phyloP scores from a whole-genome alignment of 2,113 vertebrate species.

The Bubalus kerabau region DNA sequence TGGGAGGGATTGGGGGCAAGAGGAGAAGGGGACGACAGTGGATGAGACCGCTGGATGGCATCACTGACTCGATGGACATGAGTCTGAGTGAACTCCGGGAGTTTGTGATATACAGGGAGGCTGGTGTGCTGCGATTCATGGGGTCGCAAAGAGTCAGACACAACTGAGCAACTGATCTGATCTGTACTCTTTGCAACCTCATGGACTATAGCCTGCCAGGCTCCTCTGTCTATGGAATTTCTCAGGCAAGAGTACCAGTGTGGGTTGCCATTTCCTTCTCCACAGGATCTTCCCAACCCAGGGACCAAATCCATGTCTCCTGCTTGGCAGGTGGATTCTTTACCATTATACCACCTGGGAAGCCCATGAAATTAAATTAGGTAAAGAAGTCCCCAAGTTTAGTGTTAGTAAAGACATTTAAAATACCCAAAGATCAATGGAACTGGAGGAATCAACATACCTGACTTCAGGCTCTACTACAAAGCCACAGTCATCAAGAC shows the following conservation, averaged over 20 bases:
- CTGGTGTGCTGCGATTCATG: too few species aligned
- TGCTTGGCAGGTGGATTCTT: not conserved
- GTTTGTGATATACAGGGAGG: too few species aligned
- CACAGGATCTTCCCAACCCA: not conserved
- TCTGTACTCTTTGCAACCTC: not conserved
- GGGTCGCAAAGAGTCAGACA: too few species aligned
- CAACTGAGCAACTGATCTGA: too few species aligned
- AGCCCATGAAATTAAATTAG: not conserved
- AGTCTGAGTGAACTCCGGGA: too few species aligned
- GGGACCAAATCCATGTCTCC: not conserved
- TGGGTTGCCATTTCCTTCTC: not conserved
- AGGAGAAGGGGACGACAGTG: too few species aligned
- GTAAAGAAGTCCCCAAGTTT: not conserved
- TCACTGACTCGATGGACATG: too few species aligned
- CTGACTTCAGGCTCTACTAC: too few species aligned
- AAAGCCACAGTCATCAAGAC: too few species aligned
- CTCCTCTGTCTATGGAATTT: not conserved
- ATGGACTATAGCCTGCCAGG: not conserved
- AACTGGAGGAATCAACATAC: too few species aligned
- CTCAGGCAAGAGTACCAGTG: not conserved
- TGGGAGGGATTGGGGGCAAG: too few species aligned
- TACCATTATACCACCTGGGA: not conserved
- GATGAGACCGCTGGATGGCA: too few species aligned
- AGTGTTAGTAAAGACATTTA: not conserved
- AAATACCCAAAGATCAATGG: not conserved